Conservation (phyloP, 2,113 vertebrate species). For the Anarrhichthys ocellatus region DNA sequence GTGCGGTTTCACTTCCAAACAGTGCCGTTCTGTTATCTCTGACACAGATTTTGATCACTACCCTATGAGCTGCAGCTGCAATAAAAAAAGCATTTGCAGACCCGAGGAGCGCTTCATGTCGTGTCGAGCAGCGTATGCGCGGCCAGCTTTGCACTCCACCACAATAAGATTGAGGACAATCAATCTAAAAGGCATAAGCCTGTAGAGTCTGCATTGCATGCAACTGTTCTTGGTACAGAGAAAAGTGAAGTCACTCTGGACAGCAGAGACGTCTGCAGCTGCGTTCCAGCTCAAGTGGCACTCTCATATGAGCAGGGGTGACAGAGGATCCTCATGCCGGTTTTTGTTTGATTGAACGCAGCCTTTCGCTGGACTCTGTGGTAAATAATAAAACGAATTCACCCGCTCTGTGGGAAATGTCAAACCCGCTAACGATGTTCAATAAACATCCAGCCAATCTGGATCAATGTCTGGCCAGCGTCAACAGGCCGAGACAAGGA, state of each 20-base stretch:
- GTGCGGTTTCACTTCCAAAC: slow-evolving; percentile 51
- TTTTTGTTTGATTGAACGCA: slow-evolving; percentile 71
- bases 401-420: slow-evolving; percentile 61
- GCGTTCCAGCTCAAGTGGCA: slow-evolving; percentile 51
- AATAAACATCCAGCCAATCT: slow-evolving; percentile 61
- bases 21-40: background rate
- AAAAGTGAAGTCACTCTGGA: slow-evolving; percentile 45
- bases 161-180: background rate
- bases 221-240: background rate
- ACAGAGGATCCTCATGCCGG: slow-evolving; percentile 12
- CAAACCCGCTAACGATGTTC: slow-evolving; percentile 43
- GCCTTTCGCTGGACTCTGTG: slow-evolving; percentile 60
- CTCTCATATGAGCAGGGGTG: slow-evolving; percentile 4
- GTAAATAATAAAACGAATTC: slow-evolving; percentile 62
- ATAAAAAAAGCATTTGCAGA: slow-evolving; percentile 12
- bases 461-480: slow-evolving; percentile 59
- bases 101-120: background rate
- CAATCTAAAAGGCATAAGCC: background rate
- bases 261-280: slow-evolving; percentile 30
- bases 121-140: background rate
- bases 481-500: slow-evolving; percentile 41
- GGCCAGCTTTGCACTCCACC: background rate
- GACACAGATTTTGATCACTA: slow-evolving; percentile 51
- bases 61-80: background rate
- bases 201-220: background rate